Percentiles rank a stretch among this genome's conserved stretches.
phyloP scores from a whole-genome alignment of 2,888 invertebrate genomes.

The Hyalella azteca region DNA sequence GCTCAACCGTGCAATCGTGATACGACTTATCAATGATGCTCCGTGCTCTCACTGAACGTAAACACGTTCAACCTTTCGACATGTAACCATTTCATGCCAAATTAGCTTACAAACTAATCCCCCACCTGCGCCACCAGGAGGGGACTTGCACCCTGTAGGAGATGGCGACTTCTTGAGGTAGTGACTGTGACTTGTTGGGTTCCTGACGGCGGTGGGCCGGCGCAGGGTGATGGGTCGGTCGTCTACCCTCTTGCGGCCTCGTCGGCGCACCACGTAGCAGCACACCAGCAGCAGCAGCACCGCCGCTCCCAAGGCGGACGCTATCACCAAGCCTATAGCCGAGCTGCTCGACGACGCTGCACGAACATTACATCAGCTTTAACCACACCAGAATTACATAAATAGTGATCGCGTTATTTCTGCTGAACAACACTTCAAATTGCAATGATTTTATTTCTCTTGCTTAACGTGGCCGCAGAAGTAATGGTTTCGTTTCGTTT shows the following conservation, averaged over 20 bases:
- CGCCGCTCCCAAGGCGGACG: slow-evolving; percentile 68
- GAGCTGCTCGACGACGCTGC: not conserved
- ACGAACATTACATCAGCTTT: not conserved
- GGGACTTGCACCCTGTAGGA: slow-evolving; percentile 69
- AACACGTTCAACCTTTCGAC: too few relatives aligned
- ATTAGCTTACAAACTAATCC: too few relatives aligned
- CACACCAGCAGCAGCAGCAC: slow-evolving; percentile 71
- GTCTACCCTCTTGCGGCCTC: slow-evolving; percentile 61
- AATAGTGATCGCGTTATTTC: not conserved
- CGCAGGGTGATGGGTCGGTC: slow-evolving; percentile 69
- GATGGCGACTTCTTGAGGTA: slow-evolving; percentile 93
- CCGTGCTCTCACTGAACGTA: too few relatives aligned
- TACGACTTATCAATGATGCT: too few relatives aligned
- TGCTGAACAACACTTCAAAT: too few relatives aligned
- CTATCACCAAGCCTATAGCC: slow-evolving; percentile 40
- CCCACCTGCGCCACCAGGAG: slow-evolving; percentile 61
- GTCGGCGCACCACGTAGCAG: slow-evolving; percentile 72
- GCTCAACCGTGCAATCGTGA: too few relatives aligned
- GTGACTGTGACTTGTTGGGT: slow-evolving; percentile 74
- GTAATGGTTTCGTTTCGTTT: too few relatives aligned
- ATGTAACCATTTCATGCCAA: too few relatives aligned
- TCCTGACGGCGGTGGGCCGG: slow-evolving; percentile 81
- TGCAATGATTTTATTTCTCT: too few relatives aligned
- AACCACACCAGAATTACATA: not conserved
- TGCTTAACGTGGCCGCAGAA: too few relatives aligned